Percentiles rank a stretch among this genome's conserved stretches.
phyloP scores from a whole-genome alignment of 2,797 vertebrate genomes.

The Oreochromis grahami region DNA sequence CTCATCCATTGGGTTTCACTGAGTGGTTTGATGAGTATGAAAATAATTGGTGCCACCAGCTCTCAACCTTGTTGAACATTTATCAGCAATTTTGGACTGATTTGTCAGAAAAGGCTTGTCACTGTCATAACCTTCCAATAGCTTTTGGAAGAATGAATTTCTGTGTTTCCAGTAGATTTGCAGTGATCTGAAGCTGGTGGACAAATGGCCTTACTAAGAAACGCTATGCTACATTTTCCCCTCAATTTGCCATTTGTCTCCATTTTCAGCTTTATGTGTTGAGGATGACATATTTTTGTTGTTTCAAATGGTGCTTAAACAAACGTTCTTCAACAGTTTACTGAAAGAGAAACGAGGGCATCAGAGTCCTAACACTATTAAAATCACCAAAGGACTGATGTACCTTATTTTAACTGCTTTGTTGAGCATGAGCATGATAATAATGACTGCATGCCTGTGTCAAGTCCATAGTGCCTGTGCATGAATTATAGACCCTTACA shows the following conservation, averaged over 20 bases:
- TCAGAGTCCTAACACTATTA: slow-evolving; percentile 17
- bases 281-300: not conserved
- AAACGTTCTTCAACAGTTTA: not conserved
- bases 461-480: slow-evolving; percentile 15
- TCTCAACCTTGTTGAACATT: not conserved
- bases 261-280: not conserved
- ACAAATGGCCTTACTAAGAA: not conserved
- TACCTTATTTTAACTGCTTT: slow-evolving; percentile 14
- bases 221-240: not conserved
- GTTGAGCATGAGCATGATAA: slow-evolving; percentile 22
- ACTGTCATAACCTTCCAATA: not conserved
- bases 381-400: slow-evolving; percentile 24
- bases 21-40: not conserved
- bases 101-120: not conserved
- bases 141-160: not conserved
- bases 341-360: slow-evolving; percentile 9
- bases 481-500: slow-evolving; percentile 38
- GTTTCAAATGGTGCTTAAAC: not conserved
- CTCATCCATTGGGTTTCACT: not conserved
- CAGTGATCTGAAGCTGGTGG: not conserved
- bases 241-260: not conserved
- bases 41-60: not conserved
- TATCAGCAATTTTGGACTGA: not conserved
- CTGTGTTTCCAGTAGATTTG: not conserved
- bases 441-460: slow-evolving; percentile 21